Conservation (phyloP, 2,888 invertebrate species). For the Agrenia bidenticulata region DNA sequence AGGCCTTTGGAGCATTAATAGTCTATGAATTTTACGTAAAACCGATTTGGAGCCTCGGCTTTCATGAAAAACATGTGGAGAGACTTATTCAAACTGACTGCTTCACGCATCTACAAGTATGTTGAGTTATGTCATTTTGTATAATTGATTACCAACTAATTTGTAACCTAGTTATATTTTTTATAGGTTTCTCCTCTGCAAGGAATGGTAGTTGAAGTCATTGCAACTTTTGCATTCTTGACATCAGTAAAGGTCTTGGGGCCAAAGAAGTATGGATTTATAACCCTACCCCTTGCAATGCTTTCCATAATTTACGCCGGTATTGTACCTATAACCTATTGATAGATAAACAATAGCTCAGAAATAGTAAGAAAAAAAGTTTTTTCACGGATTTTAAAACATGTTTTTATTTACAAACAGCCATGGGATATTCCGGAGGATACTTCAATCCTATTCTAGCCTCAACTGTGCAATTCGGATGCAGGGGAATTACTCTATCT, state of each 20-base stretch:
- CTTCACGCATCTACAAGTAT: slow-evolving; percentile 6
- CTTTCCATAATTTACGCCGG: slow-evolving; percentile 8
- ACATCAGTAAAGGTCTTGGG: not conserved
- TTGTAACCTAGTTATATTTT: not conserved
- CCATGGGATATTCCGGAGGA: slow-evolving; percentile 86
- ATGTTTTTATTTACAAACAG: slow-evolving; percentile 59
- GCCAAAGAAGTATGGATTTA: not conserved
- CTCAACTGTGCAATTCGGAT: slow-evolving; percentile 71
- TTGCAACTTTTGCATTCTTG: not conserved
- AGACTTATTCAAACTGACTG: not conserved
- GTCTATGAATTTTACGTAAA: slow-evolving; percentile 9
- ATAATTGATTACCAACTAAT: not conserved
- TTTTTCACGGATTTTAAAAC: not conserved
- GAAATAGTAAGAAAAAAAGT: not conserved
- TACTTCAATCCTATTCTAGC: slow-evolving; percentile 92
- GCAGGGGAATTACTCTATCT: slow-evolving; percentile 74
- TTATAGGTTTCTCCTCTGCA: slow-evolving; percentile 1
- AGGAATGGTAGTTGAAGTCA: slow-evolving; percentile 4
- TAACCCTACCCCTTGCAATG: not conserved
- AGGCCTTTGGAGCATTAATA: not conserved
- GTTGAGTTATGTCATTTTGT: not conserved
- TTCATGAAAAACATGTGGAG: not conserved
- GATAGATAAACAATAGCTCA: not conserved
- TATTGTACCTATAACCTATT: not conserved
- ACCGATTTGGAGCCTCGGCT: slow-evolving; percentile 14